Evolutionary conservation across 2,797 vertebrate genomes (phyloP).

Genomic region (Danio kyathit): DNA sequence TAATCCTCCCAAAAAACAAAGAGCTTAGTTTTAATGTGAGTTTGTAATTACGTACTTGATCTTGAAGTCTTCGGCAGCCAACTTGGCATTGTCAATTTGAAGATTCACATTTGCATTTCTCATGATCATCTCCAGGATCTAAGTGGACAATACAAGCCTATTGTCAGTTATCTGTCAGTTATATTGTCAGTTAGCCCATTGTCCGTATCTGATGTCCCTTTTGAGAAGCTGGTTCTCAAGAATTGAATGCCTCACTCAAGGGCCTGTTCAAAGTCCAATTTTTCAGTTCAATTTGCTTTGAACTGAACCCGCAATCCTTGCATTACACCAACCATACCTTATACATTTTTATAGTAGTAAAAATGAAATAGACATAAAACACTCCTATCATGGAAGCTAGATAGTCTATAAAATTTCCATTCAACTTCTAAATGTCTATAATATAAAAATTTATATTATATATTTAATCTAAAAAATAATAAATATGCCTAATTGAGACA

Average conservation of each 20-base stretch:
- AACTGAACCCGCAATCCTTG: background rate
- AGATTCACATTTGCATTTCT: constrained; percentile 86
- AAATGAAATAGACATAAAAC: no score
- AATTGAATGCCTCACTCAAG: background rate
- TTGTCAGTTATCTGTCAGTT: background rate
- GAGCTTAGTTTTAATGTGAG: background rate
- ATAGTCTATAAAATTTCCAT: background rate
- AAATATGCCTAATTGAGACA: background rate
- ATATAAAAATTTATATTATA: no score
- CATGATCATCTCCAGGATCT: constrained; percentile 71
- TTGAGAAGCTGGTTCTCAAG: background rate
- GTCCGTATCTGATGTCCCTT: background rate
- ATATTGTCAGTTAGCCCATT: no score
- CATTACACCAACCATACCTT: background rate
- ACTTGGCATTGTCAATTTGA: constrained; percentile 91
- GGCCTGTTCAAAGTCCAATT: background rate
- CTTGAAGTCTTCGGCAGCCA: constrained; percentile 92
- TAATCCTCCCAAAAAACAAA: no score
- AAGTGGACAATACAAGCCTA: background rate
- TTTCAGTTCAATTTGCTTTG: background rate
- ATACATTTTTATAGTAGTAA: no score
- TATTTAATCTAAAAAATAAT: no score
- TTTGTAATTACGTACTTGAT: constrained; percentile 82
- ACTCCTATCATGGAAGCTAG: background rate
- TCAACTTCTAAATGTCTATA: background rate